phyloP scores from a whole-genome alignment of 2,888 invertebrate species.

The Agonopterix arenella region DNA sequence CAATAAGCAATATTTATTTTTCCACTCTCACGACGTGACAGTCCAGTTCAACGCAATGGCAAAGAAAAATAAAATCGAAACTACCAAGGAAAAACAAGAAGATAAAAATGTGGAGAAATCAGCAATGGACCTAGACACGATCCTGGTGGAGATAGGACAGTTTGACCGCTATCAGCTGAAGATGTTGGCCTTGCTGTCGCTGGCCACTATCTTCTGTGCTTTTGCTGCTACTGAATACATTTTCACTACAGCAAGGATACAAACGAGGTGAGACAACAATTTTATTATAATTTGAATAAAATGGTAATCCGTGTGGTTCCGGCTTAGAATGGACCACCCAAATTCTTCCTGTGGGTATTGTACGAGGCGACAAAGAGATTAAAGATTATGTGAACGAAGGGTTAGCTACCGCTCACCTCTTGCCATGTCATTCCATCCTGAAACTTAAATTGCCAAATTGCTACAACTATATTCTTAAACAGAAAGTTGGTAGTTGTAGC shows the following conservation, averaged over 20 bases:
- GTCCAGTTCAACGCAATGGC: no score
- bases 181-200: slow-evolving; percentile 68
- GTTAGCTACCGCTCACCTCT: neutral
- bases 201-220: slow-evolving; percentile 78
- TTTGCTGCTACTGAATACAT: slow-evolving; percentile 76
- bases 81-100: no score
- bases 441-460: neutral
- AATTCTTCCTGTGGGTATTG: no score
- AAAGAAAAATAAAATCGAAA: no score
- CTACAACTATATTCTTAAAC: neutral
- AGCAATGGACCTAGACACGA: neutral
- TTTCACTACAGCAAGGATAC: slow-evolving; percentile 75
- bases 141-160: slow-evolving; percentile 63
- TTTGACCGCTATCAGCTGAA: slow-evolving; percentile 78
- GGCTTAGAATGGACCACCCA: neutral
- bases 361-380: no score
- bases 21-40: no score
- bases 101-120: no score
- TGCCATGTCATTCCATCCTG: neutral
- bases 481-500: no score
- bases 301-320: neutral
- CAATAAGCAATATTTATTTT: no score
- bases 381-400: no score
- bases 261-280: neutral
- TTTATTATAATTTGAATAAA: neutral